A percentile compares a stretch with the other conserved stretches of the same genome.
phyloP scores from a whole-genome alignment of 2,797 vertebrate genomes.

The Triplophysa yarkandensis region DNA sequence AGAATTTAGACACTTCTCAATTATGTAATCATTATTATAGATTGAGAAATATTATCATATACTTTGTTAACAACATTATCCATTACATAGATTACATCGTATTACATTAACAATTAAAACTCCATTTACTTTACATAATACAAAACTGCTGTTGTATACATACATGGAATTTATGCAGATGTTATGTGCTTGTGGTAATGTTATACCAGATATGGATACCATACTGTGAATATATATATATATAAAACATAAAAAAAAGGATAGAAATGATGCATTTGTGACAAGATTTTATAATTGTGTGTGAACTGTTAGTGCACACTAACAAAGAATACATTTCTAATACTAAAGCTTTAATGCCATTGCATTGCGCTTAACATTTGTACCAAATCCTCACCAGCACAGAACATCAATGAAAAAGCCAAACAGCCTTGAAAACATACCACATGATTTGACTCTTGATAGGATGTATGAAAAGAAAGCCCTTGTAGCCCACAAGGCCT shows the following conservation, averaged over 20 bases:
- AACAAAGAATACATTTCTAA: background rate
- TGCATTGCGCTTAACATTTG: background rate
- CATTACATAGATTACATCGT: background rate
- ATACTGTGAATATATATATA: too few relatives aligned
- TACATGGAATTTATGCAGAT: background rate
- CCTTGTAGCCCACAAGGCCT: background rate
- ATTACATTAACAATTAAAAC: background rate
- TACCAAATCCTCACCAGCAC: background rate
- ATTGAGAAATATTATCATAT: background rate
- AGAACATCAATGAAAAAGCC: background rate
- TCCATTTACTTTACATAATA: background rate
- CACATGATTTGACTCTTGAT: conserved; percentile 1
- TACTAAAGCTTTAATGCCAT: background rate
- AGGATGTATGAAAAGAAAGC: background rate
- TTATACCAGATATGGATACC: background rate
- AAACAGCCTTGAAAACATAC: conserved; percentile 6
- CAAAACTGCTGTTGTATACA: background rate
- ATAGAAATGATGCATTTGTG: too few relatives aligned
- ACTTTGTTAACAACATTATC: background rate
- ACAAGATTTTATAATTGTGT: too few relatives aligned
- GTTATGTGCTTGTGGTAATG: background rate
- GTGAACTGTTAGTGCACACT: background rate
- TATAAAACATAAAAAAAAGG: background rate
- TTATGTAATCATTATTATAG: conserved; percentile 10
- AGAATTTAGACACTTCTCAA: background rate